Percentiles rank a stretch among this genome's conserved stretches.
phyloP scores from a whole-genome alignment of 2,888 invertebrate species.

The Campoplex nolae region DNA sequence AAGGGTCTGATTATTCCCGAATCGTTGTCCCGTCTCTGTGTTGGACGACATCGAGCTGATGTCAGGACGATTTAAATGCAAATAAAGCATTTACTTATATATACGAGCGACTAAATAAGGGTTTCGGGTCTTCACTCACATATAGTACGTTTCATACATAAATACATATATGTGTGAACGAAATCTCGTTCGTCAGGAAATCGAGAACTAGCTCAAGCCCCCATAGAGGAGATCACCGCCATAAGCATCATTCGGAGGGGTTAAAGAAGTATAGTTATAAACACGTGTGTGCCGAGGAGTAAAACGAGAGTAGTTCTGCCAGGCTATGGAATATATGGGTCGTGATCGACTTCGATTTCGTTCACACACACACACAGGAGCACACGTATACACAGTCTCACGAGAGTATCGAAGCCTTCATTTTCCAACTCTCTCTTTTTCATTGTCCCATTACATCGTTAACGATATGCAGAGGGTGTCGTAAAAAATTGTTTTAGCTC shows the following conservation, averaged over 20 bases:
- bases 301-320: background rate
- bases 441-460: constrained; percentile 46
- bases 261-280: constrained; percentile 41
- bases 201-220: constrained; percentile 42
- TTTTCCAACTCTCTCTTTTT: constrained; percentile 46
- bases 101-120: constrained; percentile 41
- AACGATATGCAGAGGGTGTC: background rate
- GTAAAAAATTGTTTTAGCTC: background rate
- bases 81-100: constrained; percentile 55
- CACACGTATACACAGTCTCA: background rate
- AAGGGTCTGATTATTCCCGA: constrained; percentile 21
- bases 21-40: constrained; percentile 20
- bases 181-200: constrained; percentile 38
- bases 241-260: constrained; percentile 29
- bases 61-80: constrained; percentile 58
- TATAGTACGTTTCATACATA: background rate
- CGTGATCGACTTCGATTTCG: constrained; percentile 61
- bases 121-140: constrained; percentile 17
- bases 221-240: constrained; percentile 20
- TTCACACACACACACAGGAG: background rate
- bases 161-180: background rate
- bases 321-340: constrained; percentile 59
- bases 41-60: constrained; percentile 36
- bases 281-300: background rate
- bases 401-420: constrained; percentile 29